Evolutionary conservation across 2,113 vertebrate genomes (phyloP).

Genomic region (Atrichornis clamosus): DNA sequence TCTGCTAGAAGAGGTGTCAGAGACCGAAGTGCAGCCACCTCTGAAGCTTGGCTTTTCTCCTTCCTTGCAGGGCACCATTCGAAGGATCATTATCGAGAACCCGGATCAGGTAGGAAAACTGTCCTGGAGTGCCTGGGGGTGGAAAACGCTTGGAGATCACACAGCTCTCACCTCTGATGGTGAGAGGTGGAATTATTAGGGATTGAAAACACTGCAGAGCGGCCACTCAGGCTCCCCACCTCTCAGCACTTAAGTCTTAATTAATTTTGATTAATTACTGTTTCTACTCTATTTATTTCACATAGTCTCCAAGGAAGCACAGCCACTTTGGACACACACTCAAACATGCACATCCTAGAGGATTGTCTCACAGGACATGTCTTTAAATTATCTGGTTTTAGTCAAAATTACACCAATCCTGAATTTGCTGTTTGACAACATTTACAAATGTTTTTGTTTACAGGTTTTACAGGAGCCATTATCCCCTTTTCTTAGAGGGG

Average conservation of each 20-base stretch:
- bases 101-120: slow-evolving; percentile 70
- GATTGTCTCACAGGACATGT: fast-evolving
- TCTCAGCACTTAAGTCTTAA: not conserved
- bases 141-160: not conserved
- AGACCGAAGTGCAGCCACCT: not conserved
- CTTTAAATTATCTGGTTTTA: not conserved
- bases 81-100: slow-evolving; percentile 77
- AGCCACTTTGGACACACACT: not conserved
- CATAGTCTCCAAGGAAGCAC: not conserved
- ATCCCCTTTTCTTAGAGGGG: slow-evolving; percentile 71
- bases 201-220: not conserved
- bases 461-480: slow-evolving; percentile 63
- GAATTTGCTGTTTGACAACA: not conserved
- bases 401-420: not conserved
- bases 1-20: not conserved
- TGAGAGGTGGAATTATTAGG: not conserved
- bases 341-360: not conserved
- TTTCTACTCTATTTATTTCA: not conserved
- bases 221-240: not conserved
- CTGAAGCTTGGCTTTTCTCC: not conserved
- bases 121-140: not conserved
- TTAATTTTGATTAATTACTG: not conserved
- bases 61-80: slow-evolving; percentile 66
- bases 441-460: not conserved
- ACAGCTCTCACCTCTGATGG: not conserved